phyloP scores from a whole-genome alignment of 2,888 invertebrate genomes.

The Scelioninae gen. 2 region DNA sequence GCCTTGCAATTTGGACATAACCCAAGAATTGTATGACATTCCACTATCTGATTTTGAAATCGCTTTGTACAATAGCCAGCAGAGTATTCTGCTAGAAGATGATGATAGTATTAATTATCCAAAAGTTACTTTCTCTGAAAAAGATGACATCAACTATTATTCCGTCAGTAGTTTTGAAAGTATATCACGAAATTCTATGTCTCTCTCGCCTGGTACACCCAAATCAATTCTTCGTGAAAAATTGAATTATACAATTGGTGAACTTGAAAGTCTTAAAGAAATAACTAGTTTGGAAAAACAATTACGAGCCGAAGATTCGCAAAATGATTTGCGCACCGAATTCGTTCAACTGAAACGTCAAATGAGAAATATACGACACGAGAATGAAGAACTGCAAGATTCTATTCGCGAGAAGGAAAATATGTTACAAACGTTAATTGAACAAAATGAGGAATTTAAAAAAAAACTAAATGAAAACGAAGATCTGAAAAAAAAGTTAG shows the following conservation, averaged over 20 bases:
- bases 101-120: slow-evolving; percentile 3
- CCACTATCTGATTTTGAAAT: slow-evolving; percentile 73
- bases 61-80: slow-evolving; percentile 71
- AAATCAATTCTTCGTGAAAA: slow-evolving; percentile 70
- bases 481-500: neutral
- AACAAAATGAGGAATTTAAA: slow-evolving; percentile 21
- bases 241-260: slow-evolving; percentile 76
- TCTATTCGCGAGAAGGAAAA: slow-evolving; percentile 2
- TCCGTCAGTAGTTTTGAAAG: neutral
- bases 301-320: slow-evolving; percentile 73
- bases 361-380: slow-evolving; percentile 10
- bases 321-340: slow-evolving; percentile 22
- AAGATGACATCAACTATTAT: slow-evolving; percentile 36
- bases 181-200: neutral
- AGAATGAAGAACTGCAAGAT: slow-evolving; percentile 23
- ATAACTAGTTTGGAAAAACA: slow-evolving; percentile 80
- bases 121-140: slow-evolving; percentile 13
- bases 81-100: slow-evolving; percentile 43
- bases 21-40: slow-evolving; percentile 65
- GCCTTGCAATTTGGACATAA: slow-evolving; percentile 18
- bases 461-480: neutral
- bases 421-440: slow-evolving; percentile 5
- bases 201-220: slow-evolving; percentile 68
- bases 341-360: slow-evolving; percentile 27
- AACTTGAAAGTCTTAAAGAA: slow-evolving; percentile 78